Conservation (phyloP, 2,888 invertebrate species). For the Thereva unica region DNA sequence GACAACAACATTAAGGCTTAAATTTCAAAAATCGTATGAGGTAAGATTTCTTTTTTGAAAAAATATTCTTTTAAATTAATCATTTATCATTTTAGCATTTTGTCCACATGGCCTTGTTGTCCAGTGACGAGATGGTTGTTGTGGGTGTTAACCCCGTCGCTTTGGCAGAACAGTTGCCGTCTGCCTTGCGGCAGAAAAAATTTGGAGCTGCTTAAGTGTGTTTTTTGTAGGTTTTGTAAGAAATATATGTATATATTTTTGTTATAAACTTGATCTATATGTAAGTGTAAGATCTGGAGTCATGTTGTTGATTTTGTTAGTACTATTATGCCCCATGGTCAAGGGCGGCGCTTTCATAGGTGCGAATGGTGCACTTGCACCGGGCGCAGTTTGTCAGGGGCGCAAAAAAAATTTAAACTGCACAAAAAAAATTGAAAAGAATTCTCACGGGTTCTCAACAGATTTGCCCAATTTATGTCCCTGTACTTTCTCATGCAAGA, state of each 20-base stretch:
- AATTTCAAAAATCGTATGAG: conserved; percentile 46
- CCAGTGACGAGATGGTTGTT: conserved; percentile 71
- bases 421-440: too few species aligned
- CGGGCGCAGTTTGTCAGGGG: too few species aligned
- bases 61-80: conserved; percentile 49
- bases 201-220: conserved; percentile 61
- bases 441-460: too few species aligned
- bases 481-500: too few species aligned
- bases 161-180: conserved; percentile 72
- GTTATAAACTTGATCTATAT: background rate
- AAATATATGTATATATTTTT: conserved; percentile 24
- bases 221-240: conserved; percentile 2
- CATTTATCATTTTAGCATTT: conserved; percentile 65
- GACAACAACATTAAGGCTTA: conserved; percentile 43
- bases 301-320: too few species aligned
- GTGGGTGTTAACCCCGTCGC: conserved; percentile 75
- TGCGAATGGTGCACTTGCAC: too few species aligned
- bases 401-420: too few species aligned
- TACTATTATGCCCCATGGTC: too few species aligned
- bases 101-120: conserved; percentile 71
- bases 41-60: conserved; percentile 44
- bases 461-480: too few species aligned
- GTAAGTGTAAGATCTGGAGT: background rate
- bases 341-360: too few species aligned
- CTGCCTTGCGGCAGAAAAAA: conserved; percentile 68